Evolutionary conservation across 2,888 invertebrate species (phyloP), one percentile per base, ranked within the genome.

Genomic region (Drosophila prostipennis): DNA sequence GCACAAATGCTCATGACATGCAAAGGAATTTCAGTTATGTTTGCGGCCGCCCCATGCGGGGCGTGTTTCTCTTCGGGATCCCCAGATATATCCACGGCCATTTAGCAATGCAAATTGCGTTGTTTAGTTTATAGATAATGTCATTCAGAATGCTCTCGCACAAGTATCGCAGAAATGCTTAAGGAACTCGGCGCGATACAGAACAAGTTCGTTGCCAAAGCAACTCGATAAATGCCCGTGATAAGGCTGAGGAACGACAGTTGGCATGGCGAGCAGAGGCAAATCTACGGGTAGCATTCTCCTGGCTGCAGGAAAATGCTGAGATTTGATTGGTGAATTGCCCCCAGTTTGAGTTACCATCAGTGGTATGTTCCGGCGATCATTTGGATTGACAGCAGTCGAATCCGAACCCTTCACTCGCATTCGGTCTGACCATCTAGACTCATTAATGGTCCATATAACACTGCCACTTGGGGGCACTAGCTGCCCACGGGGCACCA

Each of bases 101-200:
- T 82, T 82, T 87, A 89, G 86, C 89, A 82, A 82, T 82, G 82
- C 89, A 82, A 82, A 82, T 82, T 57, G 87, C 76, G 65, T 81
- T 87, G 77, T 89, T 82, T 82, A 82, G 87, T 70, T 80, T 76
- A 78, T 70, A 89, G 82, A 82, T 89, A 87, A 88, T 88, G 81
- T 86, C 81, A 81, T 88, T 88, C 89, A 80, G 80, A 86, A 85
- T 73, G 67, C 67, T 65, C 61, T 71, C 59, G 69, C 68, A 60
- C 39, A 80, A 80, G 77, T 81, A 85, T 85, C 69, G 60, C 77
- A 80, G 71, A 85, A 79, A 80, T 88, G 83, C 67, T 59, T 59
- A 81, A 76, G 58, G 69, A 88, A 80, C 80, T 82, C 61, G 57
- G 46, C 45, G 32, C 78, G 40, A 51, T 14, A 71, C 51, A 32